Percentiles rank a stretch among this genome's conserved stretches.
Conservation (phyloP, 2,797 vertebrate species). For the Antennarius maculatus region DNA sequence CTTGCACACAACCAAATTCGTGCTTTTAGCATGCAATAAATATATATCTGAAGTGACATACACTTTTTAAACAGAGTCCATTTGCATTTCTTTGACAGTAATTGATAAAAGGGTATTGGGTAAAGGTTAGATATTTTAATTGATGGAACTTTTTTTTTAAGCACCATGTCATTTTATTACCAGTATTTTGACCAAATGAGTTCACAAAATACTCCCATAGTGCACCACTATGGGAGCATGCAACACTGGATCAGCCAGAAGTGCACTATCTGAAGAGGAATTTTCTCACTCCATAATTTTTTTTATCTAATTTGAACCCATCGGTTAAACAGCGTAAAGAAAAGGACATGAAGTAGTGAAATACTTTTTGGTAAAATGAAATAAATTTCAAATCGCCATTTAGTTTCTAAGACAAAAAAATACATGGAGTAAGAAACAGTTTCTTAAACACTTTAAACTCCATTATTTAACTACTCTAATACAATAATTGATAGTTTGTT, state of each 20-base stretch:
- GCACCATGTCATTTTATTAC: constrained; percentile 32
- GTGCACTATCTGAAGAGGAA: constrained; percentile 4
- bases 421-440: background rate
- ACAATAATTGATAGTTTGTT: background rate
- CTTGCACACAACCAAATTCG: constrained; percentile 49
- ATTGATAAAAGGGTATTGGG: background rate
- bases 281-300: constrained; percentile 19
- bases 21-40: constrained; percentile 82
- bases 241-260: constrained; percentile 17
- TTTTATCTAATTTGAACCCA: constrained; percentile 12
- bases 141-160: constrained; percentile 5
- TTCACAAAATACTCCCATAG: constrained; percentile 19
- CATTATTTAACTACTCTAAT: background rate
- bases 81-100: constrained; percentile 47
- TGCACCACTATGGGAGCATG: constrained; percentile 32
- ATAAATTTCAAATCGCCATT: constrained; percentile 1
- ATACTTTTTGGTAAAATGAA: background rate
- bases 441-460: background rate
- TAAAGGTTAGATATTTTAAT: no score
- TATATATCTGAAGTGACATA: constrained; percentile 74
- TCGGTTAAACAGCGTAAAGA: constrained; percentile 2
- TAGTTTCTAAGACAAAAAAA: background rate
- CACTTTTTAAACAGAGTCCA: constrained; percentile 63
- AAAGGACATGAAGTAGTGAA: constrained; percentile 5
- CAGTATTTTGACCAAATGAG: constrained; percentile 22